Conservation (phyloP, 2,888 invertebrate genomes). For the Dynastes hyllus region DNA sequence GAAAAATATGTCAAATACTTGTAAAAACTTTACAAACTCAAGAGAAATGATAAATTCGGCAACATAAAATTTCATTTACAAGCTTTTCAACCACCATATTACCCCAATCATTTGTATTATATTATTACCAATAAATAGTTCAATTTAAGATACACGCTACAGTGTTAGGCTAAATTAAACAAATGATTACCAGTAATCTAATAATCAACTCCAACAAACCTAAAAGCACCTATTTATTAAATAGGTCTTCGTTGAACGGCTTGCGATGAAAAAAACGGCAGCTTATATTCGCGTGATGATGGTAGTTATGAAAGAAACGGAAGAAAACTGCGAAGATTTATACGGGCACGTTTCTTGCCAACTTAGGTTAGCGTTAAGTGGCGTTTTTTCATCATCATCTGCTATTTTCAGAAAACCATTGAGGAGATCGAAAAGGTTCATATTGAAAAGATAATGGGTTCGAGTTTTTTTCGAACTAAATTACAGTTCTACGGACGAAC, state of each 20-base stretch:
- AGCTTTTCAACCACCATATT: no score
- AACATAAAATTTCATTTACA: no score
- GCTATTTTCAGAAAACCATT: not conserved
- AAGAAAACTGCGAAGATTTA: constrained; percentile 4
- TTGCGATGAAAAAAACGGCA: not conserved
- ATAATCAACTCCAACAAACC: not conserved
- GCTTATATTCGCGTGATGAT: constrained; percentile 8
- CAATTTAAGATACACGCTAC: not conserved
- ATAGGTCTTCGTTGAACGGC: not conserved
- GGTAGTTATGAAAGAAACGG: constrained; percentile 1
- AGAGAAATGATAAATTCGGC: no score
- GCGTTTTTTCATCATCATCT: not conserved
- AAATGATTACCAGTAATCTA: constrained; percentile 28
- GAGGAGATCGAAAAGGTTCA: not conserved
- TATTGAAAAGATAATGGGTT: constrained; percentile 5
- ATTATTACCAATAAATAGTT: no score
- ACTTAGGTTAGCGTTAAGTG: not conserved
- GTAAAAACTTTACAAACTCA: no score
- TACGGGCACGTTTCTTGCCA: not conserved
- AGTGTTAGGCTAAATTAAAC: constrained; percentile 15
- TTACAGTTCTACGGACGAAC: not conserved
- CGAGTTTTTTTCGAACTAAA: not conserved
- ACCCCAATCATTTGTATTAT: no score
- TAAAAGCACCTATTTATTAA: not conserved
- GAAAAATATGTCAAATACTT: no score